Percentiles rank a stretch among this genome's conserved stretches.
These are phyloP conservation scores for Chionoecetes opilio DNA, from an alignment of 1,140 invertebrate species.

Conservation along the genomic window DNA sequence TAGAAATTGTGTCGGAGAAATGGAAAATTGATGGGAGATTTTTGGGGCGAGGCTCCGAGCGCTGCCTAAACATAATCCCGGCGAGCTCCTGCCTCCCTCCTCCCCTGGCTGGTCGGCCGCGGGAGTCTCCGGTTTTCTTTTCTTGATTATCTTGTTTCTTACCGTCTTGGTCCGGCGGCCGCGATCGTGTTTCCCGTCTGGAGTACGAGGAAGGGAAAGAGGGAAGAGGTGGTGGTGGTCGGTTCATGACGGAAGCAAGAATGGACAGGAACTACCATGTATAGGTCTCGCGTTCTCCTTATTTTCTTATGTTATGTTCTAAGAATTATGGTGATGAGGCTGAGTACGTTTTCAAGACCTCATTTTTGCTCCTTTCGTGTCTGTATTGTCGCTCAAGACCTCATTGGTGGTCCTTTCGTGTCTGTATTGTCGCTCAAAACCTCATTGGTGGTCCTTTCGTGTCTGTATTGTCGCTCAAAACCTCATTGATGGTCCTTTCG, in stretches of 20 bases:
- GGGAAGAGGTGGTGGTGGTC: background rate
- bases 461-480: too few species aligned
- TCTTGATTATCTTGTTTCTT: conserved; percentile 63
- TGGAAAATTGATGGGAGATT: conserved; percentile 78
- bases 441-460: background rate
- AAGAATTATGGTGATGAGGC: background rate
- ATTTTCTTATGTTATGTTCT: background rate
- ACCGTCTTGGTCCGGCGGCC: conserved; percentile 40
- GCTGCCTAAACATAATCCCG: conserved; percentile 76
- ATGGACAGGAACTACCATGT: background rate
- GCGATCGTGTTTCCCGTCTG: conserved; percentile 40
- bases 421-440: too few species aligned
- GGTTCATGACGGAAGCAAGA: background rate
- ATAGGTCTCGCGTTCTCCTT: background rate
- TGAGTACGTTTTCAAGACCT: too few species aligned
- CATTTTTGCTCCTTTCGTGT: too few species aligned
- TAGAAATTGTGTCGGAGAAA: conserved; percentile 80
- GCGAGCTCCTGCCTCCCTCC: conserved; percentile 20
- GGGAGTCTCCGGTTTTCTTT: conserved; percentile 36
- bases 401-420: too few species aligned
- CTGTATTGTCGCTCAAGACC: too few species aligned
- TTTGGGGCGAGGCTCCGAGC: conserved; percentile 61
- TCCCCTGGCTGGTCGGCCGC: background rate
- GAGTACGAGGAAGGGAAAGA: background rate
- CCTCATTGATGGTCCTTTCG: too few species aligned